Evolutionary conservation across 2,113 vertebrate species (phyloP).

Genomic region (Odontophorus gujanensis): DNA sequence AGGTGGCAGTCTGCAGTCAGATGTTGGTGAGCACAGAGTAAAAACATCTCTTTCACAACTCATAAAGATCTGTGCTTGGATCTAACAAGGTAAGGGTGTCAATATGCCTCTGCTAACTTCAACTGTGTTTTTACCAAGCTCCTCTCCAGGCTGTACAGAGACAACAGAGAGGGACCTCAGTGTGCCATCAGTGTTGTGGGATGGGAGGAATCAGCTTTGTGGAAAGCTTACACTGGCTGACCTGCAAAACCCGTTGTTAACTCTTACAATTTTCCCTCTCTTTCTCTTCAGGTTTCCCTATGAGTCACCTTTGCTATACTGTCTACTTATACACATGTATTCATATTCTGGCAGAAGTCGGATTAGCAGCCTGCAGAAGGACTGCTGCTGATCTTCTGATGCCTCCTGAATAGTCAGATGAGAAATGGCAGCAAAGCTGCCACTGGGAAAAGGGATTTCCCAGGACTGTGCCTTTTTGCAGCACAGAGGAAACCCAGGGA

Average conservation of each 20-base stretch:
- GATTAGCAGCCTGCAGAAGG: conserved; percentile 54
- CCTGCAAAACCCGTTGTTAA: not conserved
- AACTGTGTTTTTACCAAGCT: not conserved
- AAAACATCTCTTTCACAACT: conserved; percentile 32
- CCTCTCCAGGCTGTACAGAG: not conserved
- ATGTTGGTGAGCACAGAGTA: conserved; percentile 79
- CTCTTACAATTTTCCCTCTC: not conserved
- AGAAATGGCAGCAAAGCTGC: conserved; percentile 45
- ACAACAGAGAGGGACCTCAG: not conserved
- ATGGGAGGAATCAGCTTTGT: too few relatives aligned
- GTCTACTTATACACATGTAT: not conserved
- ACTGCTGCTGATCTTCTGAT: conserved; percentile 66
- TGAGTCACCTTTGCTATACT: not conserved
- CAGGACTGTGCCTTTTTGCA: not conserved
- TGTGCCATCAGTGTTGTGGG: not conserved
- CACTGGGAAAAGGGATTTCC: not conserved
- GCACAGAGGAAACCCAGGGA: not conserved
- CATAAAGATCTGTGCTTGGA: conserved; percentile 68
- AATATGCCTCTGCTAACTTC: not conserved
- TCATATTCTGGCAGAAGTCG: not conserved
- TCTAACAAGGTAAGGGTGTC: not conserved
- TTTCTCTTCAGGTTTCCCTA: not conserved
- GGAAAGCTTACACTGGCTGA: not conserved
- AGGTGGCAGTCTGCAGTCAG: conserved; percentile 66
- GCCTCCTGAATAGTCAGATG: conserved; percentile 41